Evolutionary conservation across 2,888 invertebrate genomes (phyloP).

Genomic region (Blomia tropicalis): DNA sequence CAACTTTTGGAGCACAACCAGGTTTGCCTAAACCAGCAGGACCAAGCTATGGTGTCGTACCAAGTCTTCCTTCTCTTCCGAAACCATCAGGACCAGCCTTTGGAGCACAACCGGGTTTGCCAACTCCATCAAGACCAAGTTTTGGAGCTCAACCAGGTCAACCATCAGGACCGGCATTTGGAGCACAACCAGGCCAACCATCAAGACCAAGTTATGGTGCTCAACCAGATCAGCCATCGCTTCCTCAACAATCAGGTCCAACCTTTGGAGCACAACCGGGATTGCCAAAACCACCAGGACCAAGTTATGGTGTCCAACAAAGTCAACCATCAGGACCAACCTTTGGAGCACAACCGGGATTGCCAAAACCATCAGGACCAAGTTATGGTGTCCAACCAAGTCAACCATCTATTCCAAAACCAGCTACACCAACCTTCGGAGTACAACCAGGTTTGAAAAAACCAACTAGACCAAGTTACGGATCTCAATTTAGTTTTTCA

Average conservation of each 20-base stretch:
- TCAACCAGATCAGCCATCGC: neutral
- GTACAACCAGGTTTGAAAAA: neutral
- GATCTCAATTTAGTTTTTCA: neutral
- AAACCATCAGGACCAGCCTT: neutral
- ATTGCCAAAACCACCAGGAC: neutral
- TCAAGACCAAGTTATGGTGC: too few species aligned
- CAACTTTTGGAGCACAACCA: too few species aligned
- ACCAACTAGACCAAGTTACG: neutral
- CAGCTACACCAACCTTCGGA: neutral
- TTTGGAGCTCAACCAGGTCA: neutral
- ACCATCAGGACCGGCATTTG: neutral
- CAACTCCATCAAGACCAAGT: neutral
- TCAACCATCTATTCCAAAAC: neutral
- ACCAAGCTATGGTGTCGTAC: too few species aligned
- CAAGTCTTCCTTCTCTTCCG: neutral
- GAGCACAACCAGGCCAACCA: neutral
- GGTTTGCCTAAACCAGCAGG: slow-evolving; percentile 1
- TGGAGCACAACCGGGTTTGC: neutral
- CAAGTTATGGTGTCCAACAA: too few species aligned
- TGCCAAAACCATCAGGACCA: slow-evolving; percentile 5
- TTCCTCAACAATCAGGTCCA: neutral
- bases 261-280: neutral
- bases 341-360: neutral
- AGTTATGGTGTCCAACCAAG: neutral
- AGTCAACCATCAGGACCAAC: neutral